A percentile compares a stretch with the other conserved stretches of the same genome.
Conservation (phyloP, 1,140 invertebrate species). For the Drosophila mojavensis region DNA sequence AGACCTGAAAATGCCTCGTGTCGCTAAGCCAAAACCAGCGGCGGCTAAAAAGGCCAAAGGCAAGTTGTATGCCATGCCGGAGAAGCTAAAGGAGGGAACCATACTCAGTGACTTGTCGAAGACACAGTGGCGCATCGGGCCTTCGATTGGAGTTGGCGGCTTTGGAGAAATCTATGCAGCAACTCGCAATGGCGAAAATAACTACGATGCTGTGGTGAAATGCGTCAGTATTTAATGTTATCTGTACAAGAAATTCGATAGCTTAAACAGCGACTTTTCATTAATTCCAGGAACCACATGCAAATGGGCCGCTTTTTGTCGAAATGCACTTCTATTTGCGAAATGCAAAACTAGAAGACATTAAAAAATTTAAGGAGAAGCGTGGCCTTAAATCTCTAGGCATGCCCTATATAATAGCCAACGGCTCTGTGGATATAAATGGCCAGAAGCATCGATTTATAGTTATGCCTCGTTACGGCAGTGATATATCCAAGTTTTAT, state of each 20-base stretch:
- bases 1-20: conserved; percentile 61
- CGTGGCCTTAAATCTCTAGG: conserved; percentile 91
- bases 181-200: conserved; percentile 85
- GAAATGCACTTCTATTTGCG: conserved; percentile 98
- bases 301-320: conserved; percentile 96
- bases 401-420: conserved; percentile 93
- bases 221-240: conserved; percentile 86
- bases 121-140: conserved; percentile 93
- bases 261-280: background rate
- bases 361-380: conserved; percentile 90
- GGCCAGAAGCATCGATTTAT: conserved; percentile 94
- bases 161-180: conserved; percentile 97
- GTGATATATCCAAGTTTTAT: conserved; percentile 93
- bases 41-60: conserved; percentile 86
- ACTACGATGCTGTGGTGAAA: conserved; percentile 90
- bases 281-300: conserved; percentile 91
- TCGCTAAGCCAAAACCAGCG: conserved; percentile 52
- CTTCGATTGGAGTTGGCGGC: conserved; percentile 95
- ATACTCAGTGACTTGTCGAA: conserved; percentile 90
- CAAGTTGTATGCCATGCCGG: conserved; percentile 90
- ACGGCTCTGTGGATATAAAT: conserved; percentile 92
- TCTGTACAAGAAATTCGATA: background rate
- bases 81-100: conserved; percentile 90
- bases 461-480: conserved; percentile 96
- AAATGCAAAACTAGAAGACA: conserved; percentile 92